Evolutionary conservation across 2,113 vertebrate species (phyloP).

Genomic region (Microtus montanus): DNA sequence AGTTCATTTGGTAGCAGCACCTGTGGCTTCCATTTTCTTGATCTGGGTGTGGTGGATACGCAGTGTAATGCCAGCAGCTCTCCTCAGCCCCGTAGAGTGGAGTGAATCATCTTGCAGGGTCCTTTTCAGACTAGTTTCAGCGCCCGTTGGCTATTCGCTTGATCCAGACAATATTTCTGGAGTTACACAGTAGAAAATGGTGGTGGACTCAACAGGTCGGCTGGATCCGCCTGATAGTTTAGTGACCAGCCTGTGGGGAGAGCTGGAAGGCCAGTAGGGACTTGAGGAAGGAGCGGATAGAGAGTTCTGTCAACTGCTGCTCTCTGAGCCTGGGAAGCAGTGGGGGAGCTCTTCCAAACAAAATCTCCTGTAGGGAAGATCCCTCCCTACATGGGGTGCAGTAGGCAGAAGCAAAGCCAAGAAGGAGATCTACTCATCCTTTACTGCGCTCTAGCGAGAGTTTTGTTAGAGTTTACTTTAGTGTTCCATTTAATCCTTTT

Average conservation of each 20-base stretch:
- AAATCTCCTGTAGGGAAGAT: neutral
- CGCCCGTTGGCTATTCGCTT: neutral
- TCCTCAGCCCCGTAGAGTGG: neutral
- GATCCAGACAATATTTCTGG: neutral
- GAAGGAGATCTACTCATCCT: neutral
- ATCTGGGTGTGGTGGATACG: neutral
- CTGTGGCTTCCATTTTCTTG: neutral
- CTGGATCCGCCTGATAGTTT: neutral
- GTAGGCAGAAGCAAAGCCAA: neutral
- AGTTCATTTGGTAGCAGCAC: neutral
- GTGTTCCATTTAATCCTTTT: too few species aligned
- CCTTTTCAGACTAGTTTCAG: neutral
- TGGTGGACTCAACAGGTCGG: neutral
- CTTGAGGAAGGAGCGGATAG: neutral
- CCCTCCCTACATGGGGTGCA: neutral
- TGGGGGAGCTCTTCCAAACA: neutral
- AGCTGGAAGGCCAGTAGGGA: neutral
- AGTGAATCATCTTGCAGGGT: neutral
- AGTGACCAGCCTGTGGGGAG: neutral
- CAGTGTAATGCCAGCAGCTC: neutral
- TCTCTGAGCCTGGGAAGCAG: neutral
- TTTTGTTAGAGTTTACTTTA: neutral
- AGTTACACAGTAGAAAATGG: too few species aligned
- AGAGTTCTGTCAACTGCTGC: neutral
- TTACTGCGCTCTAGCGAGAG: rapidly evolving